phyloP scores from a whole-genome alignment of 1,140 invertebrate species.

The Epicauta chinensis region DNA sequence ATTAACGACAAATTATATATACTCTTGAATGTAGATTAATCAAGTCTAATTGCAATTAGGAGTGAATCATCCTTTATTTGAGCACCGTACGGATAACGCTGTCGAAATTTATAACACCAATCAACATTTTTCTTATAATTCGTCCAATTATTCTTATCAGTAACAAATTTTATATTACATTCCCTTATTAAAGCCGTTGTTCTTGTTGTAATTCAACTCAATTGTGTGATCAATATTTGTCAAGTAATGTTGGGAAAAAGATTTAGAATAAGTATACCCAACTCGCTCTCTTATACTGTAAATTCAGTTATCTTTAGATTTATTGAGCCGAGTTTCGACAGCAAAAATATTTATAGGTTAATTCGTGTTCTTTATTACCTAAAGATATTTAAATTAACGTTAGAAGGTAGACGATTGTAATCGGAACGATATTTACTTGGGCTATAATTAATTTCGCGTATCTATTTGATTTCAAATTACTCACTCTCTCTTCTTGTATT shows the following conservation, averaged over 20 bases:
- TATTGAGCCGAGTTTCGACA: slow-evolving; percentile 28
- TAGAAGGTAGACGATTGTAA: slow-evolving; percentile 12
- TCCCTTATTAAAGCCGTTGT: too few relatives aligned
- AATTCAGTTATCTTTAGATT: slow-evolving; percentile 29
- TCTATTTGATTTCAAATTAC: not conserved
- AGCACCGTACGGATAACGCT: too few relatives aligned
- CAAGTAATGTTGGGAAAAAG: not conserved
- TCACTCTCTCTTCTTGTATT: too few relatives aligned
- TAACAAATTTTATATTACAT: too few relatives aligned
- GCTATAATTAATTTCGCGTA: slow-evolving; percentile 9
- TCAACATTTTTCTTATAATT: too few relatives aligned
- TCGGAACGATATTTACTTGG: slow-evolving; percentile 5
- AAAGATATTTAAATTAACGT: slow-evolving; percentile 30
- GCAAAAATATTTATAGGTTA: slow-evolving; percentile 30
- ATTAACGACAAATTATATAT: slow-evolving; percentile 9
- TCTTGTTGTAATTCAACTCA: too few relatives aligned
- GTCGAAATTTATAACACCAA: too few relatives aligned
- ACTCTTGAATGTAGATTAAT: slow-evolving; percentile 15
- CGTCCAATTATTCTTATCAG: too few relatives aligned
- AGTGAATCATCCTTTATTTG: slow-evolving; percentile 8
- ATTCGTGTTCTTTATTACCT: slow-evolving; percentile 30
- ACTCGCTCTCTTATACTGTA: too few relatives aligned
- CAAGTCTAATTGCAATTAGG: slow-evolving; percentile 13
- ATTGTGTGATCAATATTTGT: too few relatives aligned
- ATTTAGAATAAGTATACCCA: slow-evolving; percentile 17